These are phyloP conservation scores for Dasypogon diadema DNA, from an alignment of 2,888 invertebrate species.

Conservation along the genomic window DNA sequence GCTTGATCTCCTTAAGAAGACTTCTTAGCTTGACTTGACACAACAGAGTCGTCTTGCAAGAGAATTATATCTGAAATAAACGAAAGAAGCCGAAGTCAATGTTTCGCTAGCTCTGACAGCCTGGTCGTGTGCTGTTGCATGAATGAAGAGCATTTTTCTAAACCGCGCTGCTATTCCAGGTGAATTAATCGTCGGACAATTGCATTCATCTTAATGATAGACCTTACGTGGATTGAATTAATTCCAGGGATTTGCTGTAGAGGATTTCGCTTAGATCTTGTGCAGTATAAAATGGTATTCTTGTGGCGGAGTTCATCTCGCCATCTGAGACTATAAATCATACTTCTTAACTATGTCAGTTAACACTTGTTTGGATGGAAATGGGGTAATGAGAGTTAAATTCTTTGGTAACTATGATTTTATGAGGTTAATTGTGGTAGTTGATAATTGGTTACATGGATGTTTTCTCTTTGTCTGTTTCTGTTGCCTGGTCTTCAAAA, in stretches of 20 bases:
- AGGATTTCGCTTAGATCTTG: neutral
- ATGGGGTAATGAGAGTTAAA: too few relatives aligned
- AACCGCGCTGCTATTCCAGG: neutral
- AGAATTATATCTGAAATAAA: neutral
- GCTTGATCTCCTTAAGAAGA: conserved; percentile 10
- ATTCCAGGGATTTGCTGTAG: neutral
- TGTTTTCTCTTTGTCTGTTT: too few relatives aligned
- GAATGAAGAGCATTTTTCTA: neutral
- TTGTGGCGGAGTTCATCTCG: neutral
- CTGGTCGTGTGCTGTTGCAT: neutral
- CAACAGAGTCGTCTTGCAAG: conserved; percentile 9
- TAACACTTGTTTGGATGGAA: too few relatives aligned
- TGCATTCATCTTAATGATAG: conserved; percentile 41
- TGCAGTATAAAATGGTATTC: neutral
- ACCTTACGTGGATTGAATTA: conserved; percentile 33
- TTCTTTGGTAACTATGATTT: too few relatives aligned
- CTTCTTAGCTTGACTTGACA: neutral
- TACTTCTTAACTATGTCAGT: neutral
- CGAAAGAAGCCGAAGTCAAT: neutral
- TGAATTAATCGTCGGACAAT: conserved; percentile 8
- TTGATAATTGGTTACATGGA: too few relatives aligned
- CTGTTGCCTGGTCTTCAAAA: too few relatives aligned
- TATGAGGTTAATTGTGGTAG: too few relatives aligned
- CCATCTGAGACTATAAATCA: neutral
- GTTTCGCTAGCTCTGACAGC: too few relatives aligned